Percentiles rank a stretch among this genome's conserved stretches.
Conservation (phyloP, 23 tunicate species). For the Styela plicata region DNA sequence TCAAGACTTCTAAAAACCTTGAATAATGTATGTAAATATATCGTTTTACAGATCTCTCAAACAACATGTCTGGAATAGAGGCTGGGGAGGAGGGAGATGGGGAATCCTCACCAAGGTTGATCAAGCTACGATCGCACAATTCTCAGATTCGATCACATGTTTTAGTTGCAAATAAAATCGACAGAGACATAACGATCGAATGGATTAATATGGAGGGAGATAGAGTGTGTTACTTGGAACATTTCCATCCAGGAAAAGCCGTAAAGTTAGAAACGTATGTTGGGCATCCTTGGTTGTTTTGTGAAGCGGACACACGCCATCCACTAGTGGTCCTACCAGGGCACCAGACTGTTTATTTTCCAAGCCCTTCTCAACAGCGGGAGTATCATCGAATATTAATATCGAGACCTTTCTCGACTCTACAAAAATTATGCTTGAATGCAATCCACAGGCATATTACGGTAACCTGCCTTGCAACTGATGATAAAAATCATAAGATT, state of each 20-base stretch:
- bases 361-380: neutral
- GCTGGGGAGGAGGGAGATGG: conserved; percentile 13
- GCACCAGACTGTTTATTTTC: neutral
- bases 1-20: too few relatives aligned
- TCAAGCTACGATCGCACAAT: conserved; percentile 1
- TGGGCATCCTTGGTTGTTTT: conserved; percentile 22
- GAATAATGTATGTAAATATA: too few relatives aligned
- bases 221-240: neutral
- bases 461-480: neutral
- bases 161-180: neutral
- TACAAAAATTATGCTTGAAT: conserved; percentile 6
- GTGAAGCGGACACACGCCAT: conserved; percentile 2
- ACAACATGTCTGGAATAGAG: too few relatives aligned
- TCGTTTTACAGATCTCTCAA: too few relatives aligned
- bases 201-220: conserved; percentile 11
- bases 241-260: conserved; percentile 2
- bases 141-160: neutral
- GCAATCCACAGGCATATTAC: conserved; percentile 5
- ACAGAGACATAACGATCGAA: neutral
- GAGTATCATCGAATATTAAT: neutral
- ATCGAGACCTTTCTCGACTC: conserved; percentile 1
- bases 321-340: conserved; percentile 8
- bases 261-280: neutral
- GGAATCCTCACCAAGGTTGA: neutral
- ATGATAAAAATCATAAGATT: neutral